Evolutionary conservation across 2,113 vertebrate genomes (phyloP).

Genomic region (Cisticola juncidis): DNA sequence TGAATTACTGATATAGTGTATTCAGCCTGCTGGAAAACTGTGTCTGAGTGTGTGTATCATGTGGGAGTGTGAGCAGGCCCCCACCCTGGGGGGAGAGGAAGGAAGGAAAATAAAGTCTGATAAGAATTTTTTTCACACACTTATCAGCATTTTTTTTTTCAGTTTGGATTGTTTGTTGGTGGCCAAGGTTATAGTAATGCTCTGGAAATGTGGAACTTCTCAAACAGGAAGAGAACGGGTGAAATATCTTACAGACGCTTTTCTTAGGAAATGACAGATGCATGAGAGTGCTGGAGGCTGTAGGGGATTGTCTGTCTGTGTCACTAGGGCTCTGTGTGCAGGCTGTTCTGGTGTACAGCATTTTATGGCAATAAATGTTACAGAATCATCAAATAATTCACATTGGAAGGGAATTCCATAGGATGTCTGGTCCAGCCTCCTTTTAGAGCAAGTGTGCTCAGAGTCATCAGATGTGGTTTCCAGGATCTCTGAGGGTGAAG

Average conservation of each 20-base stretch:
- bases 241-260: constrained; percentile 29
- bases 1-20: background rate
- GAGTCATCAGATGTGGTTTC: background rate
- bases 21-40: background rate
- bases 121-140: background rate
- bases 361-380: background rate
- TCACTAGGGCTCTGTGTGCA: background rate
- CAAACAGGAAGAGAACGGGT: background rate
- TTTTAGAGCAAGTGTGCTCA: background rate
- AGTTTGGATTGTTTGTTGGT: constrained; percentile 19
- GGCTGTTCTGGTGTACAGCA: background rate
- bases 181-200: background rate
- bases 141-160: constrained; percentile 23
- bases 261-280: background rate
- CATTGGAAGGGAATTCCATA: background rate
- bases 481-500: background rate
- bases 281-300: background rate
- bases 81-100: background rate
- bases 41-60: background rate
- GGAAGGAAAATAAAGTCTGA: constrained; percentile 23
- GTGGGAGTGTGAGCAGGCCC: background rate
- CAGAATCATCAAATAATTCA: background rate
- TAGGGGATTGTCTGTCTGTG: background rate
- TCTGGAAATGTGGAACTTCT: constrained; percentile 10
- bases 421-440: background rate